These are phyloP conservation scores for Ricordea florida DNA, from an alignment of 92 coral and sea anemone species.

Conservation along the genomic window DNA sequence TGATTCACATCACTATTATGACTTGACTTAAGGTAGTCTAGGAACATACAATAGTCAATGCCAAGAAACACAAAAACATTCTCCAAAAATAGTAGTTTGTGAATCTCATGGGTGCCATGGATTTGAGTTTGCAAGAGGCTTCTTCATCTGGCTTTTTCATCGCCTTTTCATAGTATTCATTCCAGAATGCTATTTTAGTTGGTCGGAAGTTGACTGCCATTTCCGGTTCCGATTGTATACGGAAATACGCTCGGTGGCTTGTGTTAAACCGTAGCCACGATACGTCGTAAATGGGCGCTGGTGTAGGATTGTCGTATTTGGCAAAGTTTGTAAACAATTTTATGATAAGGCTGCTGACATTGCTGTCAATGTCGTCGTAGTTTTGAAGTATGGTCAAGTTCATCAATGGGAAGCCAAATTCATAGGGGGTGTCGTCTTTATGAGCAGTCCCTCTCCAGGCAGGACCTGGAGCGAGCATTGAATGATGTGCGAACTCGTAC, in stretches of 20 bases:
- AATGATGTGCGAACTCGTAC: slow-evolving; percentile 76
- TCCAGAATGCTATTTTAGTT: slow-evolving; percentile 84
- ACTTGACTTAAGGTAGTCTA: too few relatives aligned
- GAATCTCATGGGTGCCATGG: background rate
- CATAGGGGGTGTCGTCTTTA: slow-evolving; percentile 84
- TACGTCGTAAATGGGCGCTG: slow-evolving; percentile 47
- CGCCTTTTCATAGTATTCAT: slow-evolving; percentile 68
- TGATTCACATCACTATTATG: too few relatives aligned
- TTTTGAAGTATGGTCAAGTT: slow-evolving; percentile 57
- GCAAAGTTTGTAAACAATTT: slow-evolving; percentile 80
- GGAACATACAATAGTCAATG: background rate
- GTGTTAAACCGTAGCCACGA: slow-evolving; percentile 65
- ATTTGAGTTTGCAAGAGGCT: background rate
- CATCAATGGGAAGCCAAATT: slow-evolving; percentile 84
- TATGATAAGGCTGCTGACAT: slow-evolving; percentile 65
- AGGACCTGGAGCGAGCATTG: slow-evolving; percentile 41
- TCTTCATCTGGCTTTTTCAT: too few relatives aligned
- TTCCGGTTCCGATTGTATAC: slow-evolving; percentile 59
- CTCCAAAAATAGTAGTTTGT: background rate
- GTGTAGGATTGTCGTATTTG: slow-evolving; percentile 79
- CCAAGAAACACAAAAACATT: background rate
- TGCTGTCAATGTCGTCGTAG: slow-evolving; percentile 69
- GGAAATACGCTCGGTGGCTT: slow-evolving; percentile 47
- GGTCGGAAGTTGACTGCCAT: slow-evolving; percentile 59
- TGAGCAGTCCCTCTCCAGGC: slow-evolving; percentile 73